Base-by-base conservation (phyloP, 1,140 invertebrate genomes). In the Apocrypta bakeri region DNA sequence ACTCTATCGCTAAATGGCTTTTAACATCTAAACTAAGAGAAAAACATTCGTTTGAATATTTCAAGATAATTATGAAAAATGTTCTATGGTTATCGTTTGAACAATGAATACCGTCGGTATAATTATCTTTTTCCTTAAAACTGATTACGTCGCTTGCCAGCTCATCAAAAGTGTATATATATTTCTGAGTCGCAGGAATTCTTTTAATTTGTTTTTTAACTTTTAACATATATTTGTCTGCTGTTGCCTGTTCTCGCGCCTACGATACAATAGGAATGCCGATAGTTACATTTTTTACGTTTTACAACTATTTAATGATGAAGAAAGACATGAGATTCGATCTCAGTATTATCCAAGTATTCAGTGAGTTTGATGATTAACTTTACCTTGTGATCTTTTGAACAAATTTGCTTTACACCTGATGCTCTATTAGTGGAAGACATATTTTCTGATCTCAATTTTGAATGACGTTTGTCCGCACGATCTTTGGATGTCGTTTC, bases 331-430 rank as follows among this genome's bases (percentile, higher is more conserved):
- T n/a, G n/a, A n/a, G n/a, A n/a, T n/a, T n/a, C n/a, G n/a, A n/a
- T n/a, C n/a, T n/a, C n/a, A n/a, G n/a, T n/a, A n/a, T n/a, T n/a
- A n/a, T n/a, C n/a, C n/a, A n/a, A n/a, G n/a, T n/a, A n/a, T n/a
- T n/a, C n/a, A n/a, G n/a, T n/a, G n/a, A n/a, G n/a, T n/a, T n/a
- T n/a, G n/a, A n/a, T 17, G 8, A 56, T 56, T 7, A 17, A 56
- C n/a, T 56, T 56, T 56, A 83, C 82, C 72, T 80, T 37, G 74
- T 83, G 77, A 48, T 83, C 77, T 76, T 63, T 76, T 40, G 82
- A 79, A 14, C 82, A 83, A 21, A 48, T 31, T 7, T 12, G 56
- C 31, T 40, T 76, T 4, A 27, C 64, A 33, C 17, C 11, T 24
- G 33, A 1, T 66, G 63, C 29, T n/a, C 9, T 11, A 25, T 0